Base-by-base conservation (phyloP, 2,888 invertebrate genomes). In the Nomada ferruginata region DNA sequence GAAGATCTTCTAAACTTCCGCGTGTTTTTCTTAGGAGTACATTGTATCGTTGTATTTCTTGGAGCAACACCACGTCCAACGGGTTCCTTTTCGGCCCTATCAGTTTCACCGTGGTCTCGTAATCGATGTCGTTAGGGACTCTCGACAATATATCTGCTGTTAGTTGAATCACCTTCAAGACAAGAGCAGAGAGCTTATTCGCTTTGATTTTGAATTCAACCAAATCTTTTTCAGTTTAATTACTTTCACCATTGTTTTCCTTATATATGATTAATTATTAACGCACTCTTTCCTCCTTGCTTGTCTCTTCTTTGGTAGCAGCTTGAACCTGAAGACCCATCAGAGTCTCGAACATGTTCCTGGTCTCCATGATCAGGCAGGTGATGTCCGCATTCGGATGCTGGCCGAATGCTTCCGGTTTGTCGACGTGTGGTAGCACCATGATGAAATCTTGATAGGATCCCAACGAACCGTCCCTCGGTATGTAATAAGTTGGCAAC, bases 371-470 rank as follows among this genome's bases (percentile, higher is more conserved):
- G 59, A 98, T 97, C 61, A 97, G 95, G 0, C 97, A 97, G 5
- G 97, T 96, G 84, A 98, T 97, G 92, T 98, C 98, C 0, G 98
- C 98, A 89, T 98, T 98, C 2, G 97, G 96, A 94, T 98, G 98
- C 91, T 98, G 98, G 0, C 98, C 98, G 89, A 98, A 97, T 0
- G 97, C 97, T 94, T 98, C 98, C 0, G 98, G 98, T 85, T 96
- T 96, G 93, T 98, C 98, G 73, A 96, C 94, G 66, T 94, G 95
- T 2, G 98, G 98, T 89, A 98, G 94, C 91, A 97, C 95, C 85
- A 96, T 96, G 85, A 98, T 95, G 93, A 97, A 97, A 93, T 98
- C 97, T 66, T 96, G 95, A 94, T 98, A 98, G 7, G 97, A 96
- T 89, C 96, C 96, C 78, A 98, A 93, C 78, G 97, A 96, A 63